Conservation (phyloP, 2,888 invertebrate genomes). For the Drosophila mulleri region DNA sequence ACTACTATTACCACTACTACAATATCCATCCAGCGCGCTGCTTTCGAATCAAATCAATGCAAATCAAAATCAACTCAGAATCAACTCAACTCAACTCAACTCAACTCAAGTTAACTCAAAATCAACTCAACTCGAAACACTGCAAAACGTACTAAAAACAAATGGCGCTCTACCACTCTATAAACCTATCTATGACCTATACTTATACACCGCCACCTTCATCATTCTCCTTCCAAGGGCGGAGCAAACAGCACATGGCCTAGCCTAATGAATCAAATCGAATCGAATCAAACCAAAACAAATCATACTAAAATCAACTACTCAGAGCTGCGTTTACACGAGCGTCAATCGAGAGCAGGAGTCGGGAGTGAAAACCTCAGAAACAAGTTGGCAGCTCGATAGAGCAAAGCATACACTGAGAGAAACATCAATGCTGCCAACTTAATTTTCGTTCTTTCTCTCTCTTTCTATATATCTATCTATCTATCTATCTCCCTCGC, state of each 20-base stretch:
- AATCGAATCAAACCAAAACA: conserved; percentile 4
- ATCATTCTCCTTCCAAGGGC: conserved; percentile 43
- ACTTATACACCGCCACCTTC: conserved; percentile 50
- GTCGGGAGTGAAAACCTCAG: not conserved
- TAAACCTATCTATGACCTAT: conserved; percentile 50
- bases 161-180: conserved; percentile 55
- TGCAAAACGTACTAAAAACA: conserved; percentile 64
- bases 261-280: conserved; percentile 13
- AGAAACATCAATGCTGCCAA: conserved; percentile 6
- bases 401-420: not conserved
- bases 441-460: not conserved
- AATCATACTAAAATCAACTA: conserved; percentile 33
- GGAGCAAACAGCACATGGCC: conserved; percentile 29
- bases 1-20: conserved; percentile 29
- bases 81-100: conserved; percentile 3
- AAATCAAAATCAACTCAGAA: conserved; percentile 19
- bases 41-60: conserved; percentile 58
- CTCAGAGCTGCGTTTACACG: conserved; percentile 39
- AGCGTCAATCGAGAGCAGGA: conserved; percentile 22
- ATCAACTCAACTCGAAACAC: conserved; percentile 41
- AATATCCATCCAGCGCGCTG: conserved; percentile 50
- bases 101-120: conserved; percentile 30
- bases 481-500: conserved; percentile 2
- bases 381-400: conserved; percentile 3
- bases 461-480: conserved; percentile 1